phyloP scores from a whole-genome alignment of 2,797 vertebrate species.

The Staurois parvus region DNA sequence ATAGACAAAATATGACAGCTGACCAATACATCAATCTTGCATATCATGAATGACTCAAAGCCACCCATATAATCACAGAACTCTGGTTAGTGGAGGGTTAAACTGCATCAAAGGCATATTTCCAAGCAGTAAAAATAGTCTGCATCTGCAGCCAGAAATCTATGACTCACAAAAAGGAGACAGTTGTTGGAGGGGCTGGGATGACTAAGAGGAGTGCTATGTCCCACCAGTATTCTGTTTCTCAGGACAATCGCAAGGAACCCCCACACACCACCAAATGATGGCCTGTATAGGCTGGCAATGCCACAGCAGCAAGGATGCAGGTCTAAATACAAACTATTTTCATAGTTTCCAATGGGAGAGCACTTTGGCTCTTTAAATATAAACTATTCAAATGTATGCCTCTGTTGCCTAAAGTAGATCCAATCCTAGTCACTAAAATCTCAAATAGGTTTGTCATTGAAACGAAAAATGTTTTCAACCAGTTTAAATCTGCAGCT shows the following conservation, averaged over 20 bases:
- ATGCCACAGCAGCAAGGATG: background rate
- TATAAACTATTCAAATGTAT: too few species aligned
- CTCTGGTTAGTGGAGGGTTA: background rate
- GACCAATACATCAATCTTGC: too few species aligned
- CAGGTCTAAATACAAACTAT: too few species aligned
- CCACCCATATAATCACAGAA: background rate
- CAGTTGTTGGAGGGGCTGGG: constrained; percentile 29
- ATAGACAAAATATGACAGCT: background rate
- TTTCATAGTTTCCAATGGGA: too few species aligned
- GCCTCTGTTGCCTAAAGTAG: too few species aligned
- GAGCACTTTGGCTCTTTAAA: too few species aligned
- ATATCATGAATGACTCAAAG: too few species aligned
- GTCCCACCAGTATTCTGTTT: constrained; percentile 8
- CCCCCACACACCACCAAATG: background rate
- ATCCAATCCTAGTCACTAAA: too few species aligned
- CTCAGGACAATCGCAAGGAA: constrained; percentile 11
- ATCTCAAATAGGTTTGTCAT: too few species aligned
- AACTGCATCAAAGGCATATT: constrained; percentile 14
- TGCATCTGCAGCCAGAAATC: constrained; percentile 17
- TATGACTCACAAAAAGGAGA: constrained; percentile 50
- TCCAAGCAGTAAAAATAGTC: constrained; percentile 37
- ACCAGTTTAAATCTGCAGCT: too few species aligned
- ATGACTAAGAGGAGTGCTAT: constrained; percentile 43
- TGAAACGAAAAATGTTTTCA: too few species aligned
- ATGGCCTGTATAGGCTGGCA: background rate